A percentile compares a stretch with the other conserved stretches of the same genome.
Conservation (phyloP, 2,797 vertebrate species). For the Liasis olivaceus region DNA sequence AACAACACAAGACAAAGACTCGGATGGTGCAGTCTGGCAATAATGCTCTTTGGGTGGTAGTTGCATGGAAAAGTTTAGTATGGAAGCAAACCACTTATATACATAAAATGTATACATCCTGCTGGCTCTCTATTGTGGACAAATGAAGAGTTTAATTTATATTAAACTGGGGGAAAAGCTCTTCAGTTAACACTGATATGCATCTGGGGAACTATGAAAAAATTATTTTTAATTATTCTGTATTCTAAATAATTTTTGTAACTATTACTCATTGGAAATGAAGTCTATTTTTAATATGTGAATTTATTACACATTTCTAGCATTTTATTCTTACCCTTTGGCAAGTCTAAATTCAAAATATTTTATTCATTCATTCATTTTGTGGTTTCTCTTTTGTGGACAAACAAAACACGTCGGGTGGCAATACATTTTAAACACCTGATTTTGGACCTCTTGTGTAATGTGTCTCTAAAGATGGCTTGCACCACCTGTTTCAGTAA, state of each 20-base stretch:
- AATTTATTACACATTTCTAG: neutral
- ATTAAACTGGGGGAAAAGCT: too few species aligned
- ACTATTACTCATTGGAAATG: neutral
- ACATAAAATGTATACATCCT: too few species aligned
- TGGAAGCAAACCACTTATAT: neutral
- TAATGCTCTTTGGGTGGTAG: too few species aligned
- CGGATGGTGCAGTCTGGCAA: neutral
- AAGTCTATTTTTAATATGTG: neutral
- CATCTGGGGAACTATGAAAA: neutral
- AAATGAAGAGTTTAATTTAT: neutral
- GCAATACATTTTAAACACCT: neutral
- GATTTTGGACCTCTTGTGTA: neutral
- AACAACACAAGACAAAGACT: neutral
- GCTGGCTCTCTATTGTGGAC: too few species aligned
- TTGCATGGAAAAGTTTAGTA: too few species aligned
- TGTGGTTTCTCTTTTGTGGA: neutral
- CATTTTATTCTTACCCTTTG: neutral
- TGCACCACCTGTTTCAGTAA: slow-evolving; percentile 51
- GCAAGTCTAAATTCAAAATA: neutral
- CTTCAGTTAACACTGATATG: neutral
- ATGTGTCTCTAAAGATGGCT: slow-evolving; percentile 43
- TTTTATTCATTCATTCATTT: neutral
- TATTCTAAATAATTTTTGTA: neutral
- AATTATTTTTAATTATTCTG: neutral
- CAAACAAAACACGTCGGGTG: neutral